phyloP scores from a whole-genome alignment of 2,888 invertebrate genomes.

The Mystacides longicornis region DNA sequence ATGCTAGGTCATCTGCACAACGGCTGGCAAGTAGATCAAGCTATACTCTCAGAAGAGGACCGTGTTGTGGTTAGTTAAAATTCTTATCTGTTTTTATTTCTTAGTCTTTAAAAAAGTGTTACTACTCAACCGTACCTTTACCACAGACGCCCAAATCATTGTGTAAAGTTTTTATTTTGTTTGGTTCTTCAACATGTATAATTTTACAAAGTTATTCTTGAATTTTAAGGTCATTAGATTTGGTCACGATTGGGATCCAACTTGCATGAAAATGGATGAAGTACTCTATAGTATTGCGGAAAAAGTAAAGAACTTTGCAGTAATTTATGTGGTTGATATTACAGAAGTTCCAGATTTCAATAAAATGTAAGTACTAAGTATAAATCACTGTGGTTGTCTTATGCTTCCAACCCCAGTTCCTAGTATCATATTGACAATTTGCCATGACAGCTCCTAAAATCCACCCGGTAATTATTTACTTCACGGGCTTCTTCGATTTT shows the following conservation, averaged over 20 bases:
- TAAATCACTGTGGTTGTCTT: too few species aligned
- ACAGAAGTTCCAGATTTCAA: conserved; percentile 98
- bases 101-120: background rate
- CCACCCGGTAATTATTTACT: too few species aligned
- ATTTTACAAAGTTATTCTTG: background rate
- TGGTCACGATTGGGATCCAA: conserved; percentile 99
- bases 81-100: background rate
- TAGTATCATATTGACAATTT: too few species aligned
- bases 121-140: background rate
- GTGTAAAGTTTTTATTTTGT: background rate
- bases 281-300: conserved; percentile 92
- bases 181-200: background rate
- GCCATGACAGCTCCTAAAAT: too few species aligned
- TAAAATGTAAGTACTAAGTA: conserved; percentile 94
- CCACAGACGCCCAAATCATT: too few species aligned
- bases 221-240: conserved; percentile 79
- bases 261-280: conserved; percentile 99
- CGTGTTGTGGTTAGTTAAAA: conserved; percentile 80
- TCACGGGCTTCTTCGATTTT: too few species aligned
- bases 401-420: too few species aligned
- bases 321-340: conserved; percentile 95
- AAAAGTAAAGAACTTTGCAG: conserved; percentile 98
- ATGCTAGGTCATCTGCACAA: conserved; percentile 99
- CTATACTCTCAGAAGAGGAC: conserved; percentile 97
- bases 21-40: conserved; percentile 99